These are phyloP conservation scores for Rynchops niger DNA, from an alignment of 2,113 vertebrate species.

Conservation along the genomic window DNA sequence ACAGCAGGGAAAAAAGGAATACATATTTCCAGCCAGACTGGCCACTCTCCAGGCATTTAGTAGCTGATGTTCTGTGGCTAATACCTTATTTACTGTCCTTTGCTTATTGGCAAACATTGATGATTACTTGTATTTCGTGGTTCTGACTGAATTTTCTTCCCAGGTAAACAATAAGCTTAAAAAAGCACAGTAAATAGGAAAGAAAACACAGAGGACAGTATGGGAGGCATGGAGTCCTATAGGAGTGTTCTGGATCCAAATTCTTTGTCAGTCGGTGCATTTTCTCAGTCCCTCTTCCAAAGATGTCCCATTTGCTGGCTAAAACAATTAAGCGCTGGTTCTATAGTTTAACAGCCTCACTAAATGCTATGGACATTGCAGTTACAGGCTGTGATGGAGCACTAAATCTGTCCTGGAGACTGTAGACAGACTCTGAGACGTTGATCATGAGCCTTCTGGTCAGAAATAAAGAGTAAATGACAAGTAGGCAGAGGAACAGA, in stretches of 20 bases:
- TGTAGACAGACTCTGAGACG: not conserved
- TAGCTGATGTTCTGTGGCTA: slow-evolving; percentile 14
- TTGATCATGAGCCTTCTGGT: not conserved
- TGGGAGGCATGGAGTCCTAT: not conserved
- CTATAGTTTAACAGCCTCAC: not conserved
- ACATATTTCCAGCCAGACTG: slow-evolving; percentile 1
- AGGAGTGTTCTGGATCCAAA: not conserved
- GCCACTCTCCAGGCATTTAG: slow-evolving; percentile 26
- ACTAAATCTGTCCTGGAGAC: not conserved
- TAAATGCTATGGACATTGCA: not conserved
- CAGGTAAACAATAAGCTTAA: slow-evolving; percentile 26
- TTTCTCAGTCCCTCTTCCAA: not conserved
- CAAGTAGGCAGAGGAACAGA: not conserved
- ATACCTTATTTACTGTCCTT: slow-evolving; percentile 31
- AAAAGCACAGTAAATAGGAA: not conserved
- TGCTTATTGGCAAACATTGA: not conserved
- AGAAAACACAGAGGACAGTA: not conserved
- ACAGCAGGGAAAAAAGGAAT: slow-evolving; percentile 11
- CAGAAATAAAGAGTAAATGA: not conserved
- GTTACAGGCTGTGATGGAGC: not conserved
- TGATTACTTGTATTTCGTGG: not conserved
- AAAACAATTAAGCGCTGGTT: not conserved
- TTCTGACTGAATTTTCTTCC: slow-evolving; percentile 3
- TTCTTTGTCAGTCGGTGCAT: not conserved
- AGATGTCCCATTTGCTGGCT: not conserved